Evolutionary conservation across 2,797 vertebrate species (phyloP), one percentile per base, ranked within the genome.

Genomic region (Rhinatrema bivittatum): DNA sequence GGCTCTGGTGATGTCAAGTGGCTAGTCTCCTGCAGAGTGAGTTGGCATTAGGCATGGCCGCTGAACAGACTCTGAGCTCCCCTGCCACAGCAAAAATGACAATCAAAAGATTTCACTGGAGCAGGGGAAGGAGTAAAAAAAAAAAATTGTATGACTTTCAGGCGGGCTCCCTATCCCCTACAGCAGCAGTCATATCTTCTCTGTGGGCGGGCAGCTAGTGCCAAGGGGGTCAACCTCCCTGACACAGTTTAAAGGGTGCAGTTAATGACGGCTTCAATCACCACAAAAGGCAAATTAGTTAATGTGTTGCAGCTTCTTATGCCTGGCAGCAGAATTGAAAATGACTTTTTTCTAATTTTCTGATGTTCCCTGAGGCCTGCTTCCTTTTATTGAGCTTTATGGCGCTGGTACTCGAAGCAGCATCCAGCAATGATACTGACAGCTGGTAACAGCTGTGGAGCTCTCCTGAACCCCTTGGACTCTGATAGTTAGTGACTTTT

Each of bases 351-450:
- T 51, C 42, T 35, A 20, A 29, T 42, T 26, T 42, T 41, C 20
- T 32, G 15, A 3, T 20, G 2, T 17, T 36, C 31, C 20, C 16
- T 20, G 16, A 10, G 16, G 32, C 17, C 29, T 21, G n/a, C 50
- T 55, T 47, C 7, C 6, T 51, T 51, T 46, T 46, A 17, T 65
- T 58, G 29, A 51, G 16, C 34, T 51, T 20, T 29, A 33, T 14
- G 1, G 1, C 35, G 46, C 46, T 36, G 25, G 30, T 48, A 25
- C 15, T n/a, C 53, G 60, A n/a, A n/a, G n/a, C n/a, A n/a, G n/a
- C n/a, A n/a, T 45, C 30, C 3, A 37, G 36, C 41, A 54, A 44
- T 21, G 20, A 9, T 22, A n/a, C n/a, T n/a, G n/a, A n/a, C n/a
- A n/a, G n/a, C n/a, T n/a, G n/a, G n/a, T n/a, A n/a, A n/a, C n/a